phyloP scores from a whole-genome alignment of 64 coral and sea anemone genomes.

The Trachythela sp. region DNA sequence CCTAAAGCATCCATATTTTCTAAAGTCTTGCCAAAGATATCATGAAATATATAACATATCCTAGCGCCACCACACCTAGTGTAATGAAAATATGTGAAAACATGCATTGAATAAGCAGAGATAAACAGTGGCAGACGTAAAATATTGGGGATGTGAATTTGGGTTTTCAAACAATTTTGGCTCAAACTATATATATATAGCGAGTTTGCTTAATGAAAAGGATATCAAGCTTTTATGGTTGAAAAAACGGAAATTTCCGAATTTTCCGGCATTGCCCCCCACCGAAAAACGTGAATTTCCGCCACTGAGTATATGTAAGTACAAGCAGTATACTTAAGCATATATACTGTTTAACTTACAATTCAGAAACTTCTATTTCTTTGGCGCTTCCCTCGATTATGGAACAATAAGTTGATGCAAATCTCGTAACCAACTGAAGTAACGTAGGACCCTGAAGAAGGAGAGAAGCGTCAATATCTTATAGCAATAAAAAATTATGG shows the following conservation, averaged over 20 bases:
- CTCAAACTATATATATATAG: no score
- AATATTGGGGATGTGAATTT: no score
- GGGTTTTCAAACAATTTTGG: no score
- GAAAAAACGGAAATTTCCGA: no score
- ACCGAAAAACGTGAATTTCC: no score
- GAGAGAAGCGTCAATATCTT: not conserved
- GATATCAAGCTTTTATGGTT: no score
- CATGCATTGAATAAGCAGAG: not conserved
- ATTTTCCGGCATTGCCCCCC: no score
- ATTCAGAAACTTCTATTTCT: conserved; percentile 89
- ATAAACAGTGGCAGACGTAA: no score
- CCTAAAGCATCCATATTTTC: conserved; percentile 83
- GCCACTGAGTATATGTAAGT: no score
- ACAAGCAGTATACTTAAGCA: no score
- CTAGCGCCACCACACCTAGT: conserved; percentile 89
- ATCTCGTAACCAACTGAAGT: conserved; percentile 86
- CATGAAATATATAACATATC: conserved; percentile 98
- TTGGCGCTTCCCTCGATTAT: conserved; percentile 92
- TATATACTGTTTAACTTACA: conserved; percentile 54
- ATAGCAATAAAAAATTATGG: not conserved
- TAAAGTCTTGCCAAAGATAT: conserved; percentile 86
- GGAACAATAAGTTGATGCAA: conserved; percentile 88
- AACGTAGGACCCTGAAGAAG: conserved; percentile 65
- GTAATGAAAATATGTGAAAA: not conserved
- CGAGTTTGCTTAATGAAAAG: no score